Conservation (phyloP, 1,140 invertebrate species). For the Daktulosphaira vitifoliae region DNA sequence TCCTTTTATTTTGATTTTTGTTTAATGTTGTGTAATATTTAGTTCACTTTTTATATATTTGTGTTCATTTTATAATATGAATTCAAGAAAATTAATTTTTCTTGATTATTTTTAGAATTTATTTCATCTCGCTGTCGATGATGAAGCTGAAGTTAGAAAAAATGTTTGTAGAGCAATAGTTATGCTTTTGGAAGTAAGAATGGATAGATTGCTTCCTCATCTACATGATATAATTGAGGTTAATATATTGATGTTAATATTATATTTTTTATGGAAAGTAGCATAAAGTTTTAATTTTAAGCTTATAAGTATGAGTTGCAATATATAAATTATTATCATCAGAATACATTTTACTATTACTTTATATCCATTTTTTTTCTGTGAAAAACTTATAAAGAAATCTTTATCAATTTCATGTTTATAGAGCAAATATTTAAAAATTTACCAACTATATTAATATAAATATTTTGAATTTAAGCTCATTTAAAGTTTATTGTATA, state of each 20-base stretch:
- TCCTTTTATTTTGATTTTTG: too few species aligned
- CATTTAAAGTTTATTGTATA: too few species aligned
- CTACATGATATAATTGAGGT: constrained; percentile 94
- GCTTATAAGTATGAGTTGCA: constrained; percentile 1
- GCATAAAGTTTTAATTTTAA: constrained; percentile 8
- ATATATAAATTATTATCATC: background rate
- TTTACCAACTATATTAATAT: too few species aligned
- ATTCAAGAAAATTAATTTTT: background rate
- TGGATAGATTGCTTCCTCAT: constrained; percentile 90
- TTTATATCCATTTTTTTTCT: too few species aligned
- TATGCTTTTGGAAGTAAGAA: constrained; percentile 89
- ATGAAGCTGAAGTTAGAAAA: constrained; percentile 80
- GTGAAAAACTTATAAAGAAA: too few species aligned
- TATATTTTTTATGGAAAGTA: background rate
- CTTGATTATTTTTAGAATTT: constrained; percentile 53
- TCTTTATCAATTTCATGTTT: too few species aligned
- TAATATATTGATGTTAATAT: constrained; percentile 35
- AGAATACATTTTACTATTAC: too few species aligned
- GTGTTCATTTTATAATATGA: background rate
- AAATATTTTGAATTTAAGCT: too few species aligned
- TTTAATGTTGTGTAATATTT: too few species aligned
- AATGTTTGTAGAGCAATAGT: constrained; percentile 94
- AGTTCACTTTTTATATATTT: background rate
- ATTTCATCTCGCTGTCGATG: constrained; percentile 68
- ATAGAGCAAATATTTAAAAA: too few species aligned